phyloP scores from a whole-genome alignment of 2,888 invertebrate genomes.

The Macrophya annulata region DNA sequence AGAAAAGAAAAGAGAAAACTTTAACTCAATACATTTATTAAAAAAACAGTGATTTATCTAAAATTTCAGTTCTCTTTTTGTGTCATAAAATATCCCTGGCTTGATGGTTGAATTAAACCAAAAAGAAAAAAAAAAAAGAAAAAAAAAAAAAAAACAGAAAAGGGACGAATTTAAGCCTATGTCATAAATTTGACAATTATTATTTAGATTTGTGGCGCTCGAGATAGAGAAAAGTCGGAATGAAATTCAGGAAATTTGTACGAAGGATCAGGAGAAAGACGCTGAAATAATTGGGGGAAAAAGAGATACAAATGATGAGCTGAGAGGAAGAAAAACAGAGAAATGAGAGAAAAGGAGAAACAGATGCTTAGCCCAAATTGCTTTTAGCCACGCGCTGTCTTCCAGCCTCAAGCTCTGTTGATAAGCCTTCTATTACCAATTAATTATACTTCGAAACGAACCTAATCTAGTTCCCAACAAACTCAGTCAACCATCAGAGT shows the following conservation, averaged over 20 bases:
- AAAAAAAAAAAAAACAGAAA: neutral
- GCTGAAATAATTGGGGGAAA: conserved; percentile 47
- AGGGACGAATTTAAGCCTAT: neutral
- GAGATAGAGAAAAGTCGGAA: neutral
- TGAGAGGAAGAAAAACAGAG: conserved; percentile 50
- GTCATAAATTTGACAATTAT: conserved; percentile 31
- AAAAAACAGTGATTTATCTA: neutral
- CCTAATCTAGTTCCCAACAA: conserved; percentile 39
- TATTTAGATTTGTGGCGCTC: conserved; percentile 35
- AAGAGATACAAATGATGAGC: conserved; percentile 40
- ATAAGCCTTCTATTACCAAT: conserved; percentile 45
- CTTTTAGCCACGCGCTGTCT: conserved; percentile 37
- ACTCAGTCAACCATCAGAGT: conserved; percentile 27
- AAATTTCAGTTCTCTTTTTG: neutral
- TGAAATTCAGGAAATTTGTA: conserved; percentile 40
- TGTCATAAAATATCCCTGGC: neutral
- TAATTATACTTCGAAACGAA: conserved; percentile 48
- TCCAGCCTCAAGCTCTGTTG: conserved; percentile 28
- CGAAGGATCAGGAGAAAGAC: conserved; percentile 40
- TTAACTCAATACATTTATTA: neutral
- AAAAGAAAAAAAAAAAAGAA: neutral
- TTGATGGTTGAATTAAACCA: neutral
- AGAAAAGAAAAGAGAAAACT: neutral
- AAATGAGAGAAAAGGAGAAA: conserved; percentile 52
- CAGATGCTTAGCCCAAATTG: conserved; percentile 50